Evolutionary conservation across 2,113 vertebrate genomes (phyloP), one percentile per base, ranked within the genome.

Genomic region (Tretioscincus oriximinensis): DNA sequence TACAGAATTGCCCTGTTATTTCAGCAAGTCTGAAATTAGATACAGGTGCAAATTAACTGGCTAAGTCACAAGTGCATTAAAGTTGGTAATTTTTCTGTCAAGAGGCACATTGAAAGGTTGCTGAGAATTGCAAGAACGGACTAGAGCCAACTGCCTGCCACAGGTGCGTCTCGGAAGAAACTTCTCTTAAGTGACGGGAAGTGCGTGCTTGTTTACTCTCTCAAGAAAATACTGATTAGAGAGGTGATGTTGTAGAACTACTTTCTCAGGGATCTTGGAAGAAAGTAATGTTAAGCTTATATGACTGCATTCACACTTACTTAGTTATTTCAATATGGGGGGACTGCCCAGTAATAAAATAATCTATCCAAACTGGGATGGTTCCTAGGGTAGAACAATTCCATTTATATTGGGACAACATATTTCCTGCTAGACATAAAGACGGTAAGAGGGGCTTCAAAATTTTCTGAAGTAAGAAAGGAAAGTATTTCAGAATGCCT

Each of bases 71-170:
- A 92, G 90, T 85, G 85, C 87, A 86, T 90, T 85, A 76, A 83
- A 82, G 90, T 88, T 85, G 75, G 89, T 87, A 93, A 91, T 93
- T 93, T 92, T 92, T 90, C 87, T 92, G 90, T 92, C 91, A 91
- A 91, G 90, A 91, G 84, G 85, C 75, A 78, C 49, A 75, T 80
- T 90, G 90, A 90, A 84, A 87, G 83, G 78, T 86, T 88, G 80
- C 75, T 77, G 58, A 65, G 88, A 91, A 88, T 89, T 90, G 71
- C 31, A 74, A 85, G 71, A 87, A 68, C 78, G 75, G 29, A 24
- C 0, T 0, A 63, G 71, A 90, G 75, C 66, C 54, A 78, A 77
- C 24, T 0, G 73, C 29, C 74, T 79, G 72, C 78, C 74, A 76
- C 90, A 88, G 90, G 81, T 91, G 90, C 85, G 74, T 69, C 0